A percentile compares a stretch with the other conserved stretches of the same genome.
phyloP scores from a whole-genome alignment of 2,888 invertebrate species.

The Pasiphila rectangulata region DNA sequence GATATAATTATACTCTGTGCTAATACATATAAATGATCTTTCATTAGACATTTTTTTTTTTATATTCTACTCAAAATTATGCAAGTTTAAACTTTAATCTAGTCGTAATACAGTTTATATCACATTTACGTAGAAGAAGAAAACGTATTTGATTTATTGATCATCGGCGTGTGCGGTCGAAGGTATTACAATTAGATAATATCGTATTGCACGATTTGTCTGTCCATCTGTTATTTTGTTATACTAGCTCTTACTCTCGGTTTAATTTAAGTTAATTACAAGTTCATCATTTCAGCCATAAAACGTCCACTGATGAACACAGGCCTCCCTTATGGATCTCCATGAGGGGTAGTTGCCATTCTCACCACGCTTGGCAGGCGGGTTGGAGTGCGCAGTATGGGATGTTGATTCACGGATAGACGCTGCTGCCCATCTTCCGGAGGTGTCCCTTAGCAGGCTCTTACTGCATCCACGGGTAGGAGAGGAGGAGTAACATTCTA shows the following conservation, averaged over 20 bases:
- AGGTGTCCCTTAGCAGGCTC: too few species aligned
- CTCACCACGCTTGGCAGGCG: too few species aligned
- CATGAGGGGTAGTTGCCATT: too few species aligned
- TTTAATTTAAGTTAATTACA: too few species aligned
- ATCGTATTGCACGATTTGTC: constrained; percentile 39
- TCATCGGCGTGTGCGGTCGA: constrained; percentile 38
- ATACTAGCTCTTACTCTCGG: not conserved
- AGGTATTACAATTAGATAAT: constrained; percentile 30
- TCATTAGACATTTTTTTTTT: constrained; percentile 27
- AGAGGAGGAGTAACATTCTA: too few species aligned
- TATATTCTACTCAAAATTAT: not conserved
- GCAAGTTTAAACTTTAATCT: constrained; percentile 2
- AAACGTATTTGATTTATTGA: constrained; percentile 48
- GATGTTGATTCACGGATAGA: too few species aligned
- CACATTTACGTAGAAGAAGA: constrained; percentile 27
- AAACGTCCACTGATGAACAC: too few species aligned
- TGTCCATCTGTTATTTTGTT: constrained; percentile 32
- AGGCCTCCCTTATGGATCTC: too few species aligned
- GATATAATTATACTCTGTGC: constrained; percentile 21
- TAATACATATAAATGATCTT: constrained; percentile 41
- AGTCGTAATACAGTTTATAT: constrained; percentile 2
- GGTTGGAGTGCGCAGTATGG: too few species aligned
- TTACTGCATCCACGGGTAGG: too few species aligned
- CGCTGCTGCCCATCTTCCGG: too few species aligned
- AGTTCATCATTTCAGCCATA: too few species aligned